Conservation (phyloP, 2,888 invertebrate species). For the Drepana falcataria region DNA sequence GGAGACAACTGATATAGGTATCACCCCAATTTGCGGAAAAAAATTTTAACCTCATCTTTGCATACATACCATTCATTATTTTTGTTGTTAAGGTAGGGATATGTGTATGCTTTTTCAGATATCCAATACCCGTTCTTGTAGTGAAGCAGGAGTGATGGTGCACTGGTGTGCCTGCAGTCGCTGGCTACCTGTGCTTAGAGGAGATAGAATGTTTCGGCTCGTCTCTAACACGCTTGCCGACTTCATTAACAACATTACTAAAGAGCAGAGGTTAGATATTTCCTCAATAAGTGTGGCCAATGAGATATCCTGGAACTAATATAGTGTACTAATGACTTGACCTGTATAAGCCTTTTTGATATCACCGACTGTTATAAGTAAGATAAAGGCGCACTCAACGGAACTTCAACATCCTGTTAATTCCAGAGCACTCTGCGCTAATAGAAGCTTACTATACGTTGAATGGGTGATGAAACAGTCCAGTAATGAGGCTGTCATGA, state of each 20-base stretch:
- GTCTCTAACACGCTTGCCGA: slow-evolving; percentile 12
- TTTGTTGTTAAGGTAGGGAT: no score
- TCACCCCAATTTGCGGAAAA: no score
- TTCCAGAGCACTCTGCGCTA: slow-evolving; percentile 10
- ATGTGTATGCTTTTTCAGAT: slow-evolving; percentile 16
- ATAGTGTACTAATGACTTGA: no score
- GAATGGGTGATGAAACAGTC: slow-evolving; percentile 22
- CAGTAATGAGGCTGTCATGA: slow-evolving; percentile 8
- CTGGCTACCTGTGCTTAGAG: slow-evolving; percentile 19
- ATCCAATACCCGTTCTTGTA: slow-evolving; percentile 25
- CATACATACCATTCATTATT: no score
- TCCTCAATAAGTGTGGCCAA: no score
- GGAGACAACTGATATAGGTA: no score
- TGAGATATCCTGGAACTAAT: no score
- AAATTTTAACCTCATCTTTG: no score
- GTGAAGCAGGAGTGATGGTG: slow-evolving; percentile 29
- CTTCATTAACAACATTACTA: slow-evolving; percentile 24
- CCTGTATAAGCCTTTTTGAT: no score
- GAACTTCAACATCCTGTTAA: neutral
- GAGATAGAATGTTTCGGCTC: slow-evolving; percentile 11
- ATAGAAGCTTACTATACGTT: slow-evolving; percentile 15
- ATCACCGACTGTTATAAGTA: no score
- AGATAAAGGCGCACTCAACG: no score
- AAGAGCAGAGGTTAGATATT: slow-evolving; percentile 15
- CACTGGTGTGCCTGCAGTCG: slow-evolving; percentile 36